A percentile compares a stretch with the other conserved stretches of the same genome.
These are phyloP conservation scores for Halotydeus destructor DNA, from an alignment of 1,140 invertebrate species.

Conservation along the genomic window DNA sequence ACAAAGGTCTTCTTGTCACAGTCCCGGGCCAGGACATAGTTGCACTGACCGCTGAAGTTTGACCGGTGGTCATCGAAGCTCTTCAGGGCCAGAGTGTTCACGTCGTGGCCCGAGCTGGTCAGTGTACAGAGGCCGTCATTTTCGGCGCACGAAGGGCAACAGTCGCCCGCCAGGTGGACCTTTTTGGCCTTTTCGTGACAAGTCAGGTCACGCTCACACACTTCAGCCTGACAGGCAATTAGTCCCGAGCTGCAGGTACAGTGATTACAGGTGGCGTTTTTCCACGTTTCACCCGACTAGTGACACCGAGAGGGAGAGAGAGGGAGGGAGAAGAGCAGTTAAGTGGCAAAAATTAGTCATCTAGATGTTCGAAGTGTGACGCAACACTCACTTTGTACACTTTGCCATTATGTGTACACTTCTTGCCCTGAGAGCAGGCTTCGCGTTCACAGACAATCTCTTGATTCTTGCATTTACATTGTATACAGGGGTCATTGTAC, in stretches of 20 bases:
- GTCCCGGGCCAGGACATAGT: constrained; percentile 63
- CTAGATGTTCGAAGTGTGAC: not conserved
- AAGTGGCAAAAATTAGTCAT: too few species aligned
- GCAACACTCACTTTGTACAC: constrained; percentile 20
- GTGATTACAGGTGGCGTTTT: constrained; percentile 51
- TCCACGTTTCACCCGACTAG: constrained; percentile 11
- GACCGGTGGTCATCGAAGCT: constrained; percentile 80
- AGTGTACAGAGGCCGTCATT: constrained; percentile 30
- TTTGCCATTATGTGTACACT: constrained; percentile 21
- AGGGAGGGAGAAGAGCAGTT: constrained; percentile 1
- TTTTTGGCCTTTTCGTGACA: constrained; percentile 49
- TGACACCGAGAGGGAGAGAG: not conserved
- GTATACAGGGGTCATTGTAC: constrained; percentile 60
- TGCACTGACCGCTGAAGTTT: constrained; percentile 74
- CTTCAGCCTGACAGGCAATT: constrained; percentile 51
- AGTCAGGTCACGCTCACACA: constrained; percentile 36
- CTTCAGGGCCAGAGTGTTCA: constrained; percentile 79
- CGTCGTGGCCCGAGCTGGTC: constrained; percentile 62
- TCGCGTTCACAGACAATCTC: constrained; percentile 54
- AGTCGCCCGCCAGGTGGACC: constrained; percentile 47
- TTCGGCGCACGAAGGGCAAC: constrained; percentile 64
- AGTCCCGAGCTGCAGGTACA: constrained; percentile 56
- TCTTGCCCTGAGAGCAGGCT: constrained; percentile 39
- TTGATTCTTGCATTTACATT: constrained; percentile 49
- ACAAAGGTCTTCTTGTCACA: constrained; percentile 48